Conservation (phyloP, 2,113 vertebrate species). For the Pterophyllum scalare region DNA sequence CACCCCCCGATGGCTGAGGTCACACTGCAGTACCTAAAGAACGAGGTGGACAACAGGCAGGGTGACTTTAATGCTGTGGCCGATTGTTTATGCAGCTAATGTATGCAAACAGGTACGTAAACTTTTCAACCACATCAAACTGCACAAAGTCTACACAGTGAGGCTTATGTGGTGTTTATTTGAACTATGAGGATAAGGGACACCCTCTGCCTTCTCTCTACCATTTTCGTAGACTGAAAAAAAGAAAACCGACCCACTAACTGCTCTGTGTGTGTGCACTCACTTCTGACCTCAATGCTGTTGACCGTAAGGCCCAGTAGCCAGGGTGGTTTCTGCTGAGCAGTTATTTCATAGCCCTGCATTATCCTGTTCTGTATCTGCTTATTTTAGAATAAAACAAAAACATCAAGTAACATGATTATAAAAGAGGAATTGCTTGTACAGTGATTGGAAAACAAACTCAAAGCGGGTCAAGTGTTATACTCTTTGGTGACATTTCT, state of each 20-base stretch:
- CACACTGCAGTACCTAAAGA: not conserved
- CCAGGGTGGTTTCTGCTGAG: not conserved
- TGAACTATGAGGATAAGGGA: not conserved
- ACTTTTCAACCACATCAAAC: not conserved
- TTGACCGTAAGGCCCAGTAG: too few species aligned
- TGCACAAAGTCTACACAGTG: not conserved
- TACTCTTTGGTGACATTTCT: slow-evolving; percentile 30
- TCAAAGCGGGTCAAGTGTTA: not conserved
- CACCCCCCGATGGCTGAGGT: not conserved
- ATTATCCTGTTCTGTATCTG: not conserved
- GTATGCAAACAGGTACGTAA: not conserved
- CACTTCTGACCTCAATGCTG: not conserved
- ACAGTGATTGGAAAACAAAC: not conserved
- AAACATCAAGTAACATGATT: not conserved
- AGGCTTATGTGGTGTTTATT: not conserved
- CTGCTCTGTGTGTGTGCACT: too few species aligned
- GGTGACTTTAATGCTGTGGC: not conserved
- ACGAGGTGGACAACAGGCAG: not conserved
- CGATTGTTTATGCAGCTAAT: not conserved
- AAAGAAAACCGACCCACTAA: not conserved
- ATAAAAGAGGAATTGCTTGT: slow-evolving; percentile 13
- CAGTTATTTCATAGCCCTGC: not conserved
- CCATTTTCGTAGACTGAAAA: not conserved
- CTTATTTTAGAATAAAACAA: not conserved
- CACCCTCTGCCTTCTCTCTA: not conserved